Evolutionary conservation across 2,113 vertebrate species (phyloP).

Genomic region (Himantopus leucocephalus): DNA sequence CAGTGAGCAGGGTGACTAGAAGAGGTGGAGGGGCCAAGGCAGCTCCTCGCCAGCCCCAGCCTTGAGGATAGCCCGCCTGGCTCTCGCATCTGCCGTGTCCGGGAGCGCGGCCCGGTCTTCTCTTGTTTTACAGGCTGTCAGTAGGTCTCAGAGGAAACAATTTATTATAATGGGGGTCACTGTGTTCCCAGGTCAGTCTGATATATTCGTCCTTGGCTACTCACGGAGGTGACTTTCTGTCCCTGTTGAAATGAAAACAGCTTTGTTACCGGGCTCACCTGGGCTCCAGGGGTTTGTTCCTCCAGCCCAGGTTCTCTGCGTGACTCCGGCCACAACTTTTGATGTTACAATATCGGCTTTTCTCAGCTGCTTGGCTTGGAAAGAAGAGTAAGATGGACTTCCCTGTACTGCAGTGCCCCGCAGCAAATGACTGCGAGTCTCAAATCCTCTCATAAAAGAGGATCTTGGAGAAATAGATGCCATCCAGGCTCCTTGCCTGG

Average conservation of each 20-base stretch:
- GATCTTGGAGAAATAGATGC: neutral
- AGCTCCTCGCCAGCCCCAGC: neutral
- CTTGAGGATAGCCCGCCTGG: neutral
- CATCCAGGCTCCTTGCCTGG: neutral
- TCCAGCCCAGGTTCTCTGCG: neutral
- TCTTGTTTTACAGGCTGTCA: neutral
- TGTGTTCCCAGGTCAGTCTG: neutral
- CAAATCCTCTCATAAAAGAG: neutral
- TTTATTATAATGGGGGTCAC: neutral
- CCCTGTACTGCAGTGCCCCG: neutral
- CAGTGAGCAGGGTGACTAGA: neutral
- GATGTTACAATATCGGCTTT: neutral
- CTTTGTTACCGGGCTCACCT: neutral
- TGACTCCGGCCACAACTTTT: fast-evolving
- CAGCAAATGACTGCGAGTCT: neutral
- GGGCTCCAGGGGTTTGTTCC: neutral
- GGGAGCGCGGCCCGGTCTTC: neutral
- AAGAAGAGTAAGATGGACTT: neutral
- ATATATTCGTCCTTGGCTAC: neutral
- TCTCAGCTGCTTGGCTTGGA: neutral
- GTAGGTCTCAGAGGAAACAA: neutral
- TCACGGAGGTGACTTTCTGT: neutral
- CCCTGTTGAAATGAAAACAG: neutral
- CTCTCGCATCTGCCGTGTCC: fast-evolving
- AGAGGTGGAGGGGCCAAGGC: neutral